Conservation (phyloP, 1,140 invertebrate genomes). For the Drosophila orena region DNA sequence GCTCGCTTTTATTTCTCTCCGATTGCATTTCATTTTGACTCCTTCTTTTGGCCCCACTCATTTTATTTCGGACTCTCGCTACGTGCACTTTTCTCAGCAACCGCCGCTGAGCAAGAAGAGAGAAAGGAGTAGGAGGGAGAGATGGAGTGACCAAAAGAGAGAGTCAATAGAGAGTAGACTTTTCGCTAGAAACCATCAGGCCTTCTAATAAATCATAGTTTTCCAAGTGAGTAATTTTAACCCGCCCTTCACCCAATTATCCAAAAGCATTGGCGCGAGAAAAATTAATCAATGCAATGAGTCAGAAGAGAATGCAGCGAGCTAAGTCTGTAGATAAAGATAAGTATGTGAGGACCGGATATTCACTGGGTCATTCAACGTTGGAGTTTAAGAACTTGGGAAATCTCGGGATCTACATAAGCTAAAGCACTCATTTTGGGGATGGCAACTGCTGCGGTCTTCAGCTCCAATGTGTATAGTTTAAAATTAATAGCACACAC, state of each 20-base stretch:
- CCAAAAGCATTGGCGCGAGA: conserved; percentile 29
- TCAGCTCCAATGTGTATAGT: neutral
- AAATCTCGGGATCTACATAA: neutral
- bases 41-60: conserved; percentile 27
- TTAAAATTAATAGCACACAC: neutral
- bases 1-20: conserved; percentile 12
- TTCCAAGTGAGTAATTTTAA: conserved; percentile 20
- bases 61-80: conserved; percentile 66
- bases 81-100: conserved; percentile 50
- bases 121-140: conserved; percentile 1
- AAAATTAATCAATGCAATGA: conserved; percentile 42
- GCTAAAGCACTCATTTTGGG: neutral
- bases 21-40: conserved; percentile 29
- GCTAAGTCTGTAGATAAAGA: conserved; percentile 2
- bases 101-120: conserved; percentile 3
- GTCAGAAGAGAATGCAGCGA: conserved; percentile 23
- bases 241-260: conserved; percentile 42
- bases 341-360: conserved; percentile 5
- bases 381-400: neutral
- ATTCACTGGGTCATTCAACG: conserved; percentile 11
- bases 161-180: conserved; percentile 6
- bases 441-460: neutral
- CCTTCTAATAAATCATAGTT: conserved; percentile 15
- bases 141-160: conserved; percentile 3
- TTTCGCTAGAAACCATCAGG: neutral